Base-by-base conservation (phyloP, 2,113 vertebrate species). In the Saimiri boliviensis region DNA sequence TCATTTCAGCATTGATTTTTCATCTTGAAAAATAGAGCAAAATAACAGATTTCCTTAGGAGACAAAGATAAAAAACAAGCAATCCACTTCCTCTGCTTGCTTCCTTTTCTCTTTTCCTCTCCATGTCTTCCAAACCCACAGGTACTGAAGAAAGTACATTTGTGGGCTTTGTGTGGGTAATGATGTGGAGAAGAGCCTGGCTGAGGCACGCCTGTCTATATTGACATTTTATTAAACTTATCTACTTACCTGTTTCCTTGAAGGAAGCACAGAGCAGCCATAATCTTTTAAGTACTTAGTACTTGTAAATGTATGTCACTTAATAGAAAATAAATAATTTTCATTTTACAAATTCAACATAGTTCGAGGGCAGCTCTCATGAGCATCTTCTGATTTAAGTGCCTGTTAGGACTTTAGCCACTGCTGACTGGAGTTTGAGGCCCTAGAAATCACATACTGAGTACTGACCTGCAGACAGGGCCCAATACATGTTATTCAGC, bases 41-140 rank as follows among this genome's bases (percentile, higher is more conserved):
- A 90, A 54, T 85, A 30, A 85, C 35, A 71, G 19, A 17, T 37
- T 89, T 30, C 2, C 79, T 45, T 73, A 1, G 2, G 60, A 91
- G 23, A 6, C 60, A 52, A 45, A 32, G 52, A 30, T 5, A 71
- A 23, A 60, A 68, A 63, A 45, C 16, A 21, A 70, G 49, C 35
- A 5, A 1, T 2, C 11, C 17, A 4, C 42, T 84, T 71, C 11
- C 71, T 4, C 8, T 49, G n/a, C 6, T 6, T 12, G 17, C 27
- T 4, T 8, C 12, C 0, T 8, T 21, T 8, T 49, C 40, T 37
- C 45, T 76, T 56, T 3, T 20, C 56, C 0, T 7, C 32, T 7
- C 32, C 13, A 0, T 42, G 49, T n/a, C 27, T n/a, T n/a, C 68
- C 10, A 8, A 7, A 12, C 7, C 3, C 12, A 7, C 11, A 20